phyloP scores from a whole-genome alignment of 2,888 invertebrate genomes.

The Pristionchus fissidentatus region DNA sequence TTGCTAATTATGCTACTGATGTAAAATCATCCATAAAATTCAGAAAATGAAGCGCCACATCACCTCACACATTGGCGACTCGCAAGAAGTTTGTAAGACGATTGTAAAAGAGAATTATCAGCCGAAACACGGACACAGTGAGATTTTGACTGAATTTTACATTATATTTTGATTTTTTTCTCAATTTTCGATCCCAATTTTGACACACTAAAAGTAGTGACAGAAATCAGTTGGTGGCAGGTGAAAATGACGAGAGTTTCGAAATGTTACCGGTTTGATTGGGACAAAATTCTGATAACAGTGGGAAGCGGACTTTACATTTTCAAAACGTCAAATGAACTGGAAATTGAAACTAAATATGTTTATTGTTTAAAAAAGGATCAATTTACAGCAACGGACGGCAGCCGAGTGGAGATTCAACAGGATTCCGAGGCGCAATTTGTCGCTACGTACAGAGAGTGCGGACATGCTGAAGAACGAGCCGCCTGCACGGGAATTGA shows the following conservation, averaged over 20 bases:
- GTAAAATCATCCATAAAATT: background rate
- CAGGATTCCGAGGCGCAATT: constrained; percentile 66
- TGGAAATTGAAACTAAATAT: too few relatives aligned
- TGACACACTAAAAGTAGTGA: background rate
- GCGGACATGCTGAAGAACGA: constrained; percentile 48
- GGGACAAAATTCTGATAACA: too few relatives aligned
- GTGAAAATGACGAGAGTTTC: too few relatives aligned
- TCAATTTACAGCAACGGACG: constrained; percentile 67
- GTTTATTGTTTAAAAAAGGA: too few relatives aligned
- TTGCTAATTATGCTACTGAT: too few relatives aligned
- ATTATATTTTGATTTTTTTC: background rate
- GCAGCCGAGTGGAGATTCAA: constrained; percentile 70
- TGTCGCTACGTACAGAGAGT: constrained; percentile 70
- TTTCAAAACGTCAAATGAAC: too few relatives aligned
- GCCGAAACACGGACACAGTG: constrained; percentile 32
- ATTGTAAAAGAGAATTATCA: background rate
- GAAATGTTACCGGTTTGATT: too few relatives aligned
- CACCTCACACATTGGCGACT: background rate
- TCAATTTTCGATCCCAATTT: too few relatives aligned
- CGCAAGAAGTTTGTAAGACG: constrained; percentile 32
- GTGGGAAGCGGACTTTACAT: too few relatives aligned
- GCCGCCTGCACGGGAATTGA: constrained; percentile 13
- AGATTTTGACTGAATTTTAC: too few relatives aligned
- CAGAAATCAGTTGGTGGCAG: too few relatives aligned
- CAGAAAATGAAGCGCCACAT: constrained; percentile 44